Evolutionary conservation across 37 sponge, comb jelly and placozoan species (phyloP).

Genomic region (Ephydatia muelleri): DNA sequence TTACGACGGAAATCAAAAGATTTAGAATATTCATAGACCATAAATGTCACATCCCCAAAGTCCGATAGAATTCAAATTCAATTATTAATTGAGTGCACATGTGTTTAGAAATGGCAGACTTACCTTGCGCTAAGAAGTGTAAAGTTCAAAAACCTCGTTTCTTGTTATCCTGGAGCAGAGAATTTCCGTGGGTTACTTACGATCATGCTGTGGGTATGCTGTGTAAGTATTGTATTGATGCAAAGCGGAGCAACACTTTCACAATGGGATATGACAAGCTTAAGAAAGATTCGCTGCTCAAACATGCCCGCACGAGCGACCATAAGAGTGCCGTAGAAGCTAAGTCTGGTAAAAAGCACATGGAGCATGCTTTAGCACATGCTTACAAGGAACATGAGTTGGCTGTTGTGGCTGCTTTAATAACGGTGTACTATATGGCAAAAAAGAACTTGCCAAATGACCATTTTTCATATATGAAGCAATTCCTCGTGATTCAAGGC

Average conservation of each 20-base stretch:
- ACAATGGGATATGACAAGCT: constrained; percentile 13
- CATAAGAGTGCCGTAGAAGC: constrained; percentile 13
- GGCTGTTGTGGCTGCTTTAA: constrained; percentile 13
- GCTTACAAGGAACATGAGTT: constrained; percentile 5
- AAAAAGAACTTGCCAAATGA: constrained; percentile 11
- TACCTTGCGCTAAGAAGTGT: background rate
- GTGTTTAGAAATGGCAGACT: background rate
- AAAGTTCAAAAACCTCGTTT: constrained; percentile 7
- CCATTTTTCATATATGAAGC: constrained; percentile 8
- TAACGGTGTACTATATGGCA: constrained; percentile 22
- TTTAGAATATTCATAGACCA: too few relatives aligned
- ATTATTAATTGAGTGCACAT: too few relatives aligned
- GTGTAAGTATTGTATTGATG: constrained; percentile 15
- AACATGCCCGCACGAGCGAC: constrained; percentile 7
- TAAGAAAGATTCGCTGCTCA: constrained; percentile 23
- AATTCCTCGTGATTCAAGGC: background rate
- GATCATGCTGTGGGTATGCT: background rate
- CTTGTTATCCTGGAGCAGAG: constrained; percentile 4
- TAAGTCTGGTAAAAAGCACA: constrained; percentile 4
- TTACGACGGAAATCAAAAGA: too few relatives aligned
- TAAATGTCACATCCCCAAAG: too few relatives aligned
- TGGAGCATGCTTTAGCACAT: constrained; percentile 9
- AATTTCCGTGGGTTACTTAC: constrained; percentile 20
- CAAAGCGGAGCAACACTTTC: constrained; percentile 5
- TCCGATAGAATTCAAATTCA: too few relatives aligned